Evolutionary conservation across 1,140 invertebrate genomes (phyloP), one percentile per base, ranked within the genome.

Genomic region (Nebria ingens): DNA sequence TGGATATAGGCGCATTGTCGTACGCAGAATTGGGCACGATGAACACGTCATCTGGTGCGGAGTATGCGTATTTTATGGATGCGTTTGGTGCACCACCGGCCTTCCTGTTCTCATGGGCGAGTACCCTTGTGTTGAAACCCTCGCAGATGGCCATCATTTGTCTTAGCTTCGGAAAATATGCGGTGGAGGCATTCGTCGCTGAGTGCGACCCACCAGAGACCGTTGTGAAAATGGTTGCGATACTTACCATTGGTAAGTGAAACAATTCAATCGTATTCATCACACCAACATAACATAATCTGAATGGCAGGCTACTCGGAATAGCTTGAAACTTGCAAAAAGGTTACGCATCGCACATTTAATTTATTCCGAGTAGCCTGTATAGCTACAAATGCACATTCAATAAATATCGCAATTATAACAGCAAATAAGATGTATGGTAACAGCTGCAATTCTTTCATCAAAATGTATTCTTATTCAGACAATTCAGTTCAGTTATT

Each of bases 121-220:
- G 69, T 58, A 89, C 91, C 29, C 77, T 96, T 63, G 86, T 96
- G 52, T 77, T 96, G 54, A 95, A 95, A 74, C 91, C 91, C 52
- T 91, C 90, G 29, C 91, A 94, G 71, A 87, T 93, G 84, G 90
- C 91, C 55, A 93, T 97, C 65, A 94, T 96, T 65, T 90, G 88
- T 65, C 73, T 96, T 59, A 93, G 92, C 59, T 97, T 96, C 75
- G 91, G 91, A 21, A 87, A 95, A 69, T 97, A 97, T 70, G 85
- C 90, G 21, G 87, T 92, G n/a, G 88, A 92, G 64, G 89, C 92
- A 11, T 94, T 96, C 68, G 85, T 91, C 55, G 78, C 81, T 15
- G 86, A 90, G 67, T 93, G 87, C 66, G 82, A 87, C 66, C 86
- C 87, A 49, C 87, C 88, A 1, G 71, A 78, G 52, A 76, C 80